These are phyloP conservation scores for Synanthedon formicaeformis DNA, from an alignment of 2,888 invertebrate species.

Conservation along the genomic window DNA sequence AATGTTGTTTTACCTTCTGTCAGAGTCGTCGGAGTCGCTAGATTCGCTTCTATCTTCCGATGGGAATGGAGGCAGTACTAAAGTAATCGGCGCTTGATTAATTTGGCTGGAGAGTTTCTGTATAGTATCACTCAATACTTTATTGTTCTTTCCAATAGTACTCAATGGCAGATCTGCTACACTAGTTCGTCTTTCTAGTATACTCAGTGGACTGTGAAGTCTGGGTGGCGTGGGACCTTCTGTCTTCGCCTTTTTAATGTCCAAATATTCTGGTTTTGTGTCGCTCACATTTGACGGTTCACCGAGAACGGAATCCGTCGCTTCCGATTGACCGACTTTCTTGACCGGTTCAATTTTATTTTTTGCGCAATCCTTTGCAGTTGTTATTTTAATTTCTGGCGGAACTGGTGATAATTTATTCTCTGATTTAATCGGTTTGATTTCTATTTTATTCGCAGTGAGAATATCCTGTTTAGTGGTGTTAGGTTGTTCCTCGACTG, in stretches of 20 bases:
- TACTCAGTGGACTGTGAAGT: constrained; percentile 46
- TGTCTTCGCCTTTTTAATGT: constrained; percentile 43
- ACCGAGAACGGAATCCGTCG: constrained; percentile 45
- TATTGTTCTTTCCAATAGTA: constrained; percentile 65
- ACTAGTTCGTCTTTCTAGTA: constrained; percentile 53
- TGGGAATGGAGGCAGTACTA: constrained; percentile 43
- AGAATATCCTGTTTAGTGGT: constrained; percentile 41
- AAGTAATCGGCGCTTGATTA: constrained; percentile 42
- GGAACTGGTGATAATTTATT: constrained; percentile 17
- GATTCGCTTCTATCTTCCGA: constrained; percentile 53
- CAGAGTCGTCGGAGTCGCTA: constrained; percentile 61
- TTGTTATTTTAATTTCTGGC: constrained; percentile 24
- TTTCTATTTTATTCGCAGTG: constrained; percentile 17
- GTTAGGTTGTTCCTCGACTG: constrained; percentile 34
- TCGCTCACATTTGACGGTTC: constrained; percentile 49
- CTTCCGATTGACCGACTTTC: constrained; percentile 30
- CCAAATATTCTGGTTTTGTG: constrained; percentile 36
- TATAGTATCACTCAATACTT: constrained; percentile 73
- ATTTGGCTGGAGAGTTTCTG: constrained; percentile 71
- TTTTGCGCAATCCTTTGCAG: constrained; percentile 25
- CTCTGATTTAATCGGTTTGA: constrained; percentile 17
- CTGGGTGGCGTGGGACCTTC: constrained; percentile 44
- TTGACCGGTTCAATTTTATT: constrained; percentile 34
- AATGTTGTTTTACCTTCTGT: constrained; percentile 37
- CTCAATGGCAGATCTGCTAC: constrained; percentile 48